Evolutionary conservation across 2,797 vertebrate species (phyloP), one percentile per base, ranked within the genome.

Genomic region (Channallabes apus): DNA sequence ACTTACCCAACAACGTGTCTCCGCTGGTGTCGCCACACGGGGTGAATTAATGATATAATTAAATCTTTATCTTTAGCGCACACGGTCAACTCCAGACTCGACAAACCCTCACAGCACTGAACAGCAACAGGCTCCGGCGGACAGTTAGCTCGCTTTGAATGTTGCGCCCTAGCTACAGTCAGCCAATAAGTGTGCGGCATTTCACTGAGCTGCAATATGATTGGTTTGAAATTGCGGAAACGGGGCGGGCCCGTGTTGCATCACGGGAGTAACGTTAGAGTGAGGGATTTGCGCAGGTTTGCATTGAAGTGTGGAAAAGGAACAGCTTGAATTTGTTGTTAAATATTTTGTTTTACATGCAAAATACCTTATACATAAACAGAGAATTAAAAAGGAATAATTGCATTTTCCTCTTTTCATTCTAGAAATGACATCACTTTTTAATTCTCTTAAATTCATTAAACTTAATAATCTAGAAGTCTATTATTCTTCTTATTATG

Each of bases 131-230:
- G 1, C 5, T 2, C 0, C 3, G 15, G 14, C 0, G 20, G 46
- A 51, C 87, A 22, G 88, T 88, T 88, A 78, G 65, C 64, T 67
- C 54, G 82, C 58, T 89, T 88, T 88, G 82, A 89, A 89, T 86
- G 62, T 87, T 68, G 89, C 89, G 80, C 80, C 76, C 7, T 29
- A 64, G 54, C 2, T 14, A 29, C 18, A 20, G 65, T 77, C 24
- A 83, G 71, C 89, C 89, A 87, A 89, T 89, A 86, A 80, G 80
- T 27, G n/a, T 3, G 46, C 24, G 15, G 68, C 11, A 0, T 1
- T 14, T 46, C 8, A 27, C 8, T 8, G 5, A 1, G 11, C 2
- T 29, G 61, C 22, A 14, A 80, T 65, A n/a, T 71, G 27, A 88
- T 86, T 89, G 89, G 89, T 38, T 38, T 35, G n/a, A 9, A 29